These are phyloP conservation scores for Microctonus brassicae DNA, from an alignment of 2,888 invertebrate species.

Conservation along the genomic window DNA sequence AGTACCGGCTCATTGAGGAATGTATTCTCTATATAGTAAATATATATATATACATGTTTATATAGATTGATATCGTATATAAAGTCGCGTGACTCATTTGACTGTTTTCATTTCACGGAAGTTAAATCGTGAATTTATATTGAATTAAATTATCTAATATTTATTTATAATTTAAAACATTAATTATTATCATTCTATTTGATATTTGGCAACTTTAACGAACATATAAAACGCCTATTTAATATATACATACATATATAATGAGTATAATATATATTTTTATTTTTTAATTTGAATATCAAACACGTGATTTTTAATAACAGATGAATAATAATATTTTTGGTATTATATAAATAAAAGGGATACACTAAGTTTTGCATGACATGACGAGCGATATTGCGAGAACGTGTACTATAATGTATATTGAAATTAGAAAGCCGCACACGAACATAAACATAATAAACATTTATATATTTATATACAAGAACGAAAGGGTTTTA, in stretches of 20 bases:
- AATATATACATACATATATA: too few species aligned
- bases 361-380: conserved; percentile 8
- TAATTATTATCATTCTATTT: too few species aligned
- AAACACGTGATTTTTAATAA: not conserved
- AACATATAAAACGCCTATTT: too few species aligned
- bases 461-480: not conserved
- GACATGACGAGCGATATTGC: conserved; percentile 32
- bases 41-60: not conserved
- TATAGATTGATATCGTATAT: conserved; percentile 5
- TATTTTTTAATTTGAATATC: not conserved
- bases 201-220: too few species aligned
- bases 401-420: conserved; percentile 39
- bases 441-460: conserved; percentile 14
- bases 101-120: not conserved
- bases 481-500: conserved; percentile 21
- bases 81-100: not conserved
- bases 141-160: not conserved
- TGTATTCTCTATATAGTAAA: not conserved
- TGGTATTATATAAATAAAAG: not conserved
- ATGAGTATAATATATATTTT: too few species aligned
- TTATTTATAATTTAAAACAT: not conserved
- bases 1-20: conserved; percentile 24
- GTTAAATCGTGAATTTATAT: not conserved
- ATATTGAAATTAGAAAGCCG: conserved; percentile 48
- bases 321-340: not conserved